Evolutionary conservation across 2,797 vertebrate genomes (phyloP).

Genomic region (Momotus momota): DNA sequence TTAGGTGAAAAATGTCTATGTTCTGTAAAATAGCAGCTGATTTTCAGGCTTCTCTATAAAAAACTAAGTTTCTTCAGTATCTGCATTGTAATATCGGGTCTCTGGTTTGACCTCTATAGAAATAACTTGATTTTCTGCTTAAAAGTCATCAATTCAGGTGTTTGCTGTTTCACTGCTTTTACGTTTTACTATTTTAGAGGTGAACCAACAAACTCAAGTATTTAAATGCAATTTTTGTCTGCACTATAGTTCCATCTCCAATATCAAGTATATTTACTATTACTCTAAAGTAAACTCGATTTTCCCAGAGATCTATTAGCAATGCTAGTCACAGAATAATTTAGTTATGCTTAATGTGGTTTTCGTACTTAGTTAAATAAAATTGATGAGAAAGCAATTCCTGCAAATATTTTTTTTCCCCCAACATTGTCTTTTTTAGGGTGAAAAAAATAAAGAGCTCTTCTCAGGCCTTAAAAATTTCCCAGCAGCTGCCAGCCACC

Average conservation of each 20-base stretch:
- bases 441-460: not conserved
- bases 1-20: too few species aligned
- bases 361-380: not conserved
- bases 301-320: not conserved
- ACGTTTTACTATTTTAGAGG: not conserved
- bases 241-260: not conserved
- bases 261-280: not conserved
- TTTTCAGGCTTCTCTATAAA: not conserved
- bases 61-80: not conserved
- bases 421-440: not conserved
- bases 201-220: not conserved
- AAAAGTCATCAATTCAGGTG: not conserved
- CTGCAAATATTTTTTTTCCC: not conserved
- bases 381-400: not conserved
- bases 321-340: not conserved
- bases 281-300: not conserved
- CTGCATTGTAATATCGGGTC: not conserved
- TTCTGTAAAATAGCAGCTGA: not conserved
- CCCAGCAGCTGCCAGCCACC: fast-evolving
- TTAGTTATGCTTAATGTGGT: not conserved
- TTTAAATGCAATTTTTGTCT: not conserved
- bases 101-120: not conserved
- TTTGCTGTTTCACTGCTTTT: not conserved
- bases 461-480: not conserved
- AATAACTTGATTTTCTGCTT: not conserved